phyloP scores from a whole-genome alignment of 2,113 vertebrate species.

The Gymnorhina tibicen region DNA sequence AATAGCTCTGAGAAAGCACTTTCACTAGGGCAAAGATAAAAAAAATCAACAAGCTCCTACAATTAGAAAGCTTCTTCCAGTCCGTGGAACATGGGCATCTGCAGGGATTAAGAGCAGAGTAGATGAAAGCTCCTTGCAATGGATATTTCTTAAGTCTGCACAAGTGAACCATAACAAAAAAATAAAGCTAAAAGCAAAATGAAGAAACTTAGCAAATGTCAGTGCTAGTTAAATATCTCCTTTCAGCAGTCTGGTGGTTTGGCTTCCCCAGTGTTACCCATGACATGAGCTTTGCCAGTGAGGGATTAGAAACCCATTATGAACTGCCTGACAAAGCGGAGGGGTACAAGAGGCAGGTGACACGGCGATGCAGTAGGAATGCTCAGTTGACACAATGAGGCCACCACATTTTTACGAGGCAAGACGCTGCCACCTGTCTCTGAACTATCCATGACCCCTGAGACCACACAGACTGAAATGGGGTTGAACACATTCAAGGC shows the following conservation, averaged over 20 bases:
- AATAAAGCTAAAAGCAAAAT: not conserved
- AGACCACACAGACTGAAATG: not conserved
- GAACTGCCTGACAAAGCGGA: not conserved
- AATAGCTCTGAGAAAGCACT: not conserved
- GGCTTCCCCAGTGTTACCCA: not conserved
- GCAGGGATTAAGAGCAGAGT: not conserved
- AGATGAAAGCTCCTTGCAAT: not conserved
- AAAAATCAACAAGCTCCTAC: not conserved
- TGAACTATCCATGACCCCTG: not conserved
- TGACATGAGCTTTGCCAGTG: not conserved
- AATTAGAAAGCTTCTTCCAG: not conserved
- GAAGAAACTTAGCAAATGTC: not conserved
- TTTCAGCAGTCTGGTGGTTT: not conserved
- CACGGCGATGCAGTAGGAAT: rapidly evolving
- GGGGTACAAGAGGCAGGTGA: not conserved
- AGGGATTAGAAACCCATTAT: not conserved
- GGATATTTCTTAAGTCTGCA: not conserved
- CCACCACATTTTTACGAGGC: not conserved
- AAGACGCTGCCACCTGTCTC: not conserved
- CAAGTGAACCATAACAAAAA: not conserved
- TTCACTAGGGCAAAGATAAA: not conserved
- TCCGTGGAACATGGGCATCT: not conserved
- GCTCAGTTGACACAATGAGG: not conserved
- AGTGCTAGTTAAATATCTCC: not conserved
- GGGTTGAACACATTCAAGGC: not conserved